Evolutionary conservation across 35 echinoderm and acorn worm genomes (phyloP).

Genomic region (Acanthaster planci): DNA sequence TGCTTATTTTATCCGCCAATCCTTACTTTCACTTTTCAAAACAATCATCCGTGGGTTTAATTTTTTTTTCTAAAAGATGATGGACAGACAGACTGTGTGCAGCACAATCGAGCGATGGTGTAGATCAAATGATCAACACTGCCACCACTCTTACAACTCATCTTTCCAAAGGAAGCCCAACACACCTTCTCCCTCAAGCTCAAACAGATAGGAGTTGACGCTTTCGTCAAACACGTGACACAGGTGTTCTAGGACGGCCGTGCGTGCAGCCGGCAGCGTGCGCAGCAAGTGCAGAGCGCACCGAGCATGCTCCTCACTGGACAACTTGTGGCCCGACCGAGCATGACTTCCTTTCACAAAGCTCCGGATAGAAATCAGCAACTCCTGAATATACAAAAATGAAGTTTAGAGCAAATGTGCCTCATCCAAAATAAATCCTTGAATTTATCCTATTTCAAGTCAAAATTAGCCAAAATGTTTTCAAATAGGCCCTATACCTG

Average conservation of each 20-base stretch:
- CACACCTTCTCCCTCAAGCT: slow-evolving; percentile 92
- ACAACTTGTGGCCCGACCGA: slow-evolving; percentile 75
- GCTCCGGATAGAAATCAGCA: slow-evolving; percentile 71
- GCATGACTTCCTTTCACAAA: slow-evolving; percentile 86
- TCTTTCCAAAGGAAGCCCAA: no score
- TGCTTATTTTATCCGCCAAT: no score
- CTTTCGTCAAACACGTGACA: slow-evolving; percentile 99
- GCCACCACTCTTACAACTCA: no score
- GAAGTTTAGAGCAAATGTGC: background rate
- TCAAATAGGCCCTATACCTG: background rate
- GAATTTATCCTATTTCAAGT: background rate
- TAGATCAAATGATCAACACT: no score
- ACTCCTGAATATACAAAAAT: slow-evolving; percentile 54
- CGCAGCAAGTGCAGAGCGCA: slow-evolving; percentile 80
- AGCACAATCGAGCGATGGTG: no score
- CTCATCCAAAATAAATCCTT: background rate
- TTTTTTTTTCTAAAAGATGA: no score
- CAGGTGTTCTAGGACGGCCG: slow-evolving; percentile 84
- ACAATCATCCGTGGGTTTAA: no score
- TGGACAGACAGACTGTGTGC: no score
- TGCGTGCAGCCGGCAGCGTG: slow-evolving; percentile 86
- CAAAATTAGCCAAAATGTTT: background rate
- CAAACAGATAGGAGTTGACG: slow-evolving; percentile 88
- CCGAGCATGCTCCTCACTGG: slow-evolving; percentile 90
- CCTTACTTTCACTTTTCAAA: no score